Percentiles rank a stretch among this genome's conserved stretches.
Conservation (phyloP, 2,113 vertebrate species). For the Poeciliopsis retropinna region DNA sequence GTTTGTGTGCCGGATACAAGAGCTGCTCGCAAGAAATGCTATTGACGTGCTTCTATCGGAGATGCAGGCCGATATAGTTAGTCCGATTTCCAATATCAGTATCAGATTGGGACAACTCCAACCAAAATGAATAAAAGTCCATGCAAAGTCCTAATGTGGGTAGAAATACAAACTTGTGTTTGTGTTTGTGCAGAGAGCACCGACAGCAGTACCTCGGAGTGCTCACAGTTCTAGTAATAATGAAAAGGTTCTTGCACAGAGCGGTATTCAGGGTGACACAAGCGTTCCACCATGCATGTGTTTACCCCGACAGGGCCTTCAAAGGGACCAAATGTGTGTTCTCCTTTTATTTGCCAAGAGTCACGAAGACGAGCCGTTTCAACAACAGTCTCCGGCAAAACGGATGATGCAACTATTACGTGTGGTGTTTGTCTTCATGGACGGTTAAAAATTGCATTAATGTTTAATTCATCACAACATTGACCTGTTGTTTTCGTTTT, state of each 20-base stretch:
- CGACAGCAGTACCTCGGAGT: constrained; percentile 30
- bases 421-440: not conserved
- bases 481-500: too few relatives aligned
- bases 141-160: too few relatives aligned
- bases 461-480: too few relatives aligned
- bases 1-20: too few relatives aligned
- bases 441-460: too few relatives aligned
- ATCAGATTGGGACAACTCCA: too few relatives aligned
- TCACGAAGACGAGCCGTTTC: constrained; percentile 37
- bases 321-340: constrained; percentile 39
- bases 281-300: constrained; percentile 29
- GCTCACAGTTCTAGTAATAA: not conserved
- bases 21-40: too few relatives aligned
- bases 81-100: too few relatives aligned
- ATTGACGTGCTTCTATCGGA: too few relatives aligned
- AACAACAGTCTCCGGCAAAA: constrained; percentile 41
- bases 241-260: constrained; percentile 20
- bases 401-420: constrained; percentile 49
- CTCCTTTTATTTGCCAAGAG: constrained; percentile 40
- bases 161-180: too few relatives aligned
- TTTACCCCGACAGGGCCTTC: constrained; percentile 50
- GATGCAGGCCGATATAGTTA: too few relatives aligned
- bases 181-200: constrained; percentile 4
- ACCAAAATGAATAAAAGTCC: too few relatives aligned
- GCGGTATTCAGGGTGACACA: constrained; percentile 4